Evolutionary conservation across 1,140 invertebrate species (phyloP), one percentile per base, ranked within the genome.

Genomic region (Scaptomyza hsui): DNA sequence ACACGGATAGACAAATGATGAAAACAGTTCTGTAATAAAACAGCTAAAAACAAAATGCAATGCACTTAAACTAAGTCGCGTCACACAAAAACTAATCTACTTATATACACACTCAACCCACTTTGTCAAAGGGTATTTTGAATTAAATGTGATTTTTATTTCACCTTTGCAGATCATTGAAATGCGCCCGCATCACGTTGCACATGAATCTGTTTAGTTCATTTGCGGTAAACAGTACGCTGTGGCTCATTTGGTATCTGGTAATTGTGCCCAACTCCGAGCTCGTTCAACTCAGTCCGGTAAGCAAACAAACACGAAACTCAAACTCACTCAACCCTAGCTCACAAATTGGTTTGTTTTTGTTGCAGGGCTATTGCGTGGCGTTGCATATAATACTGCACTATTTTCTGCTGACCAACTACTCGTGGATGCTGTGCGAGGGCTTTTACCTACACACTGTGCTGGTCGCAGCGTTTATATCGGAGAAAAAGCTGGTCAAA

Each of bases 381-480:
- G 92, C 94, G 0, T 92, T 99, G 0, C 97, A 98, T 92, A 94
- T 97, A 3, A 81, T 96, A 10, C 94, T 98, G 9, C 96, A 98
- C 82, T 98, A 97, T 91, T 97, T 97, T 72, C 93, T 98, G 47
- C 93, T 98, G 26, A 97, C 96, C 59, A 99, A 97, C 93, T 99
- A 99, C 92, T 96, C 97, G 62, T 99, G 98, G 98, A 98, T 97
- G 96, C 93, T 98, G 60, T 97, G 96, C 91, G 97, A 98, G 92
- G 97, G 98, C 0, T 94, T 99, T 47, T 99, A 99, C 92, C 93
- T 99, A 39, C 97, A 98, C 91, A 98, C 97, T 0, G 93, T 99
- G 42, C 94, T 99, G 0, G 97, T 98, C 1, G 95, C 95, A 47
- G 96, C 97, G 1, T 99, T 99, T 92, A 96, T 97, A 15, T 96